Evolutionary conservation across 2,797 vertebrate species (phyloP).

Genomic region (Melanotaenia trifasciata): DNA sequence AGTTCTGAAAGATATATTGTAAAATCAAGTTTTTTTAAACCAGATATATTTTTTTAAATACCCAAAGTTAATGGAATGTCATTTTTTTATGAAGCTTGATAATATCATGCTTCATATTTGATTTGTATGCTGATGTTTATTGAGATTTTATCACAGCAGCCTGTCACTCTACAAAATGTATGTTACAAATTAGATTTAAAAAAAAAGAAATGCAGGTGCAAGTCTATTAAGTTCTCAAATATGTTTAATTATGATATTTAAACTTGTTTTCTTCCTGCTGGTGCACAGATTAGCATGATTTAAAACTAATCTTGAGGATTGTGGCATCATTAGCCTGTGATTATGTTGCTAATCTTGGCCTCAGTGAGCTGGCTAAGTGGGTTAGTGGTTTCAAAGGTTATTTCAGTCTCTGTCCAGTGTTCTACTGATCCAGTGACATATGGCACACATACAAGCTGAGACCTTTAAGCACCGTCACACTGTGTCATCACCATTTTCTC

Average conservation of each 20-base stretch:
- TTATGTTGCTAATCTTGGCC: slow-evolving; percentile 74
- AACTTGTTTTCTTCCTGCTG: slow-evolving; percentile 7
- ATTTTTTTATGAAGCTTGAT: slow-evolving; percentile 25
- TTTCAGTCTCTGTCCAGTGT: slow-evolving; percentile 59
- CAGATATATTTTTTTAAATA: slow-evolving; percentile 1
- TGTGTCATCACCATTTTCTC: slow-evolving; percentile 22
- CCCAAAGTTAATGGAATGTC: slow-evolving; percentile 32
- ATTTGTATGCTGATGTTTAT: slow-evolving; percentile 45
- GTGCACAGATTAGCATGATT: slow-evolving; percentile 64
- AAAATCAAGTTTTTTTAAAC: neutral
- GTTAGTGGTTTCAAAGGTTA: slow-evolving; percentile 65
- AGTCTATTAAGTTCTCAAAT: slow-evolving; percentile 29
- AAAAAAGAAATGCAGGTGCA: neutral
- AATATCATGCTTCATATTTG: slow-evolving; percentile 8
- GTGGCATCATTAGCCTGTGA: slow-evolving; percentile 71
- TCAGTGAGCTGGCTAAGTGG: slow-evolving; percentile 49
- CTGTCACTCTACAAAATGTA: slow-evolving; percentile 33
- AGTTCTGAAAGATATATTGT: neutral
- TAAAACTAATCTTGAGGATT: slow-evolving; percentile 68
- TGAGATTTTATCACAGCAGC: slow-evolving; percentile 35
- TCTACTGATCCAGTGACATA: slow-evolving; percentile 71
- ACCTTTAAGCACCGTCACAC: slow-evolving; percentile 35
- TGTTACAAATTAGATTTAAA: slow-evolving; percentile 46
- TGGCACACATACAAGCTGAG: slow-evolving; percentile 46
- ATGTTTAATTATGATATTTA: slow-evolving; percentile 28